Evolutionary conservation across 2,797 vertebrate species (phyloP).

Genomic region (Melanotaenia trifasciata): DNA sequence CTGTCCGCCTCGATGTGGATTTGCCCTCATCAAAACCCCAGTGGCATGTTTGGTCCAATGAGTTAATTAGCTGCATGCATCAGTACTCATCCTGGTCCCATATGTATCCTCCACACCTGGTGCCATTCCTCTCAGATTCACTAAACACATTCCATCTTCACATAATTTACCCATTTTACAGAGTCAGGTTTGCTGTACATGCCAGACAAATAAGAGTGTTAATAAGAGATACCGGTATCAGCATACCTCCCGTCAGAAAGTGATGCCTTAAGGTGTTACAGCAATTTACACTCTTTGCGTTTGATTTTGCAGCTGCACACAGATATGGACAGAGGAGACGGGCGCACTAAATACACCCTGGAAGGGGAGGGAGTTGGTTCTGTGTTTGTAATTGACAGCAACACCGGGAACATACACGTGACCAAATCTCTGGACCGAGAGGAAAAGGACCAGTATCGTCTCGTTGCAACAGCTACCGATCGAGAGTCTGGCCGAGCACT

Average conservation of each 20-base stretch:
- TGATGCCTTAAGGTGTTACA: constrained; percentile 31
- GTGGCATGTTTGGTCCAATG: constrained; percentile 72
- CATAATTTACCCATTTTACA: constrained; percentile 59
- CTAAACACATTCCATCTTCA: constrained; percentile 49
- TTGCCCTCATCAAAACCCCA: constrained; percentile 60
- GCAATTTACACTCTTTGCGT: constrained; percentile 11
- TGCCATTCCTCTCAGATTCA: constrained; percentile 66
- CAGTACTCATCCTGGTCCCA: constrained; percentile 70
- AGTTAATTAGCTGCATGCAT: constrained; percentile 76
- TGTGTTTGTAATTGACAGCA: constrained; percentile 89
- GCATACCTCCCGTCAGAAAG: constrained; percentile 1
- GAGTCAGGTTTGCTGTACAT: constrained; percentile 30
- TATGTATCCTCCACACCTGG: constrained; percentile 78
- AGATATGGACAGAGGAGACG: constrained; percentile 88
- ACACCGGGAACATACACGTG: constrained; percentile 90
- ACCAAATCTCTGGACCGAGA: constrained; percentile 91
- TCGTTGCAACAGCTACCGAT: constrained; percentile 87
- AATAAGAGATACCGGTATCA: constrained; percentile 55
- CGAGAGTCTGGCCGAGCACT: constrained; percentile 86
- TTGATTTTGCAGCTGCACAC: constrained; percentile 77
- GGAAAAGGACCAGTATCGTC: constrained; percentile 88
- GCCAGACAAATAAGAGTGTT: constrained; percentile 38
- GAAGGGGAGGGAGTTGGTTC: constrained; percentile 91
- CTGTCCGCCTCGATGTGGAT: constrained; percentile 51
- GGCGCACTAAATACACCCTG: constrained; percentile 86